These are phyloP conservation scores for Drosophila hydei DNA, from an alignment of 1,140 invertebrate genomes.

Conservation along the genomic window DNA sequence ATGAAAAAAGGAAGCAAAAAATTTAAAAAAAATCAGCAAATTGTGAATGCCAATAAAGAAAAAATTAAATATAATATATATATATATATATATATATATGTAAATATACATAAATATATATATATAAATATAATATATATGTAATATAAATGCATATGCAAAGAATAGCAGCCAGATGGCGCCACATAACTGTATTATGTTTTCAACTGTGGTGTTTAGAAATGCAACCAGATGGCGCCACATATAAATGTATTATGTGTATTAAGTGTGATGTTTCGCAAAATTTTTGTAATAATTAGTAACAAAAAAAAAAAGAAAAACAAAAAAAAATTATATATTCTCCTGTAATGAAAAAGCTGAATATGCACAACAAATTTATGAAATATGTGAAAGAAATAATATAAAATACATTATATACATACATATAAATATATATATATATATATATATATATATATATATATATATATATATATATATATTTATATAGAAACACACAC, in stretches of 20 bases:
- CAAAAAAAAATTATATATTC: background rate
- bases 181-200: conserved; percentile 15
- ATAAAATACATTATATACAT: conserved; percentile 59
- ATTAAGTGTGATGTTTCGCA: conserved; percentile 20
- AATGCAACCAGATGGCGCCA: conserved; percentile 30
- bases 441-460: conserved; percentile 44
- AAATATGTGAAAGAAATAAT: conserved; percentile 64
- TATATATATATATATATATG: background rate
- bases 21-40: conserved; percentile 10
- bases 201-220: conserved; percentile 9
- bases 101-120: conserved; percentile 5
- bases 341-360: too few relatives aligned
- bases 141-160: background rate
- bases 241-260: conserved; percentile 15
- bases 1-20: conserved; percentile 32
- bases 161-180: conserved; percentile 24
- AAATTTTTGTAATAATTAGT: conserved; percentile 22
- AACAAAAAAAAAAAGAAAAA: conserved; percentile 1
- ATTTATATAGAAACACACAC: conserved; percentile 28
- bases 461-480: conserved; percentile 37
- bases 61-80: conserved; percentile 9
- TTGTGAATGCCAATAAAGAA: conserved; percentile 20
- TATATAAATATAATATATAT: conserved; percentile 4
- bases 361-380: conserved; percentile 20
- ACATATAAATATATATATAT: conserved; percentile 37